Base-by-base conservation (phyloP, 2,888 invertebrate species). In the Pandemis cinnamomeana region DNA sequence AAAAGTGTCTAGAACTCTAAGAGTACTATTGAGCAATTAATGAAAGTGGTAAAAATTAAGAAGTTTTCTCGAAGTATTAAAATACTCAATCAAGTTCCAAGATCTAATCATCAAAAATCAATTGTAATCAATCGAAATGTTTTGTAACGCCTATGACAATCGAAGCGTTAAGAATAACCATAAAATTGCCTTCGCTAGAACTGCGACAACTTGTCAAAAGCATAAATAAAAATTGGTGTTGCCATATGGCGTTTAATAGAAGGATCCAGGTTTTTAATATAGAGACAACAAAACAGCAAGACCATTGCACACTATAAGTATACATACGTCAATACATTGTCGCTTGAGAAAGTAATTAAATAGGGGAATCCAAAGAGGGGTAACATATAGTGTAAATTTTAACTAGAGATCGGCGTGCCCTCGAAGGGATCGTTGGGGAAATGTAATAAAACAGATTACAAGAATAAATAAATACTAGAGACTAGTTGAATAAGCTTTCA, bases 401-500 rank as follows among this genome's bases (percentile, higher is more conserved):
- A 63, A 62, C 13, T n/a, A 15, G 72, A 62, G 62, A 70, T 41
- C 6, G 20, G 41, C 42, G 13, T 41, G 58, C 42, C 63, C 64
- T 44, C 27, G 27, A 66, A 64, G 69, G 73, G 42, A 48, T 64
- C 27, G 58, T 72, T 64, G 61, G 27, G 15, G 11, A 69, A 69
- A 66, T 73, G 64, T 42, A n/a, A 20, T 44, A 36, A 60, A 60
- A 27, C 15, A 67, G 46, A 73, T 67, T 62, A 66, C 41, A 48
- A 70, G 1, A 20, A 20, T 20, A 20, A 20, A 20, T 20, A 67
- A 67, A 53, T 71, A 60, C 61, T 71, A 73, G 42, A 63, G 64
- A 71, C 67, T 67, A 36, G 66, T 48, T 36, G 42, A 71, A 61
- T 53, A 70, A 67, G 71, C 71, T 75, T 71, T 75, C 75, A 75